Conservation (phyloP, 2,888 invertebrate genomes). For the Lepas anatifera region DNA sequence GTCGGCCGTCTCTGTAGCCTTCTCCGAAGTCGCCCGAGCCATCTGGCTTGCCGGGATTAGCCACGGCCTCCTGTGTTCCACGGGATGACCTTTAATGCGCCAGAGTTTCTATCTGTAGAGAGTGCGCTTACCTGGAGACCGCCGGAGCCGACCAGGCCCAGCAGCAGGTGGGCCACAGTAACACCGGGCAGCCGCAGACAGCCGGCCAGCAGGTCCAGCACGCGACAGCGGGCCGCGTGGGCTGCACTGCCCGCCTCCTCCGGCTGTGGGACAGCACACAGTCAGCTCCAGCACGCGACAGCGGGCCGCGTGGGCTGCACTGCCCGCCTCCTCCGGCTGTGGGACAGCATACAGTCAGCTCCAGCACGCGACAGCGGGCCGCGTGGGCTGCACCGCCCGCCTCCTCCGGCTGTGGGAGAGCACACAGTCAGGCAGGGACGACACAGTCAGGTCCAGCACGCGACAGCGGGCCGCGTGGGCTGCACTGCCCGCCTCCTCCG, state of each 20-base stretch:
- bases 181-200: conserved; percentile 65
- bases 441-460: too few relatives aligned
- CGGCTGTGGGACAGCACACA: background rate
- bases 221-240: conserved; percentile 27
- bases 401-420: conserved; percentile 21
- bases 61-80: too few relatives aligned
- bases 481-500: conserved; percentile 21
- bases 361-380: background rate
- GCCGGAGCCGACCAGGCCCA: conserved; percentile 49
- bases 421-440: too few relatives aligned
- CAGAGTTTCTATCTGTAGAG: too few relatives aligned
- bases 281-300: conserved; percentile 14
- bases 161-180: conserved; percentile 74
- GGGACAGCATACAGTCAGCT: conserved; percentile 20
- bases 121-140: too few relatives aligned
- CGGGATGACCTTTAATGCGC: too few relatives aligned
- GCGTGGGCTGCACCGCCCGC: conserved; percentile 21
- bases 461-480: conserved; percentile 23
- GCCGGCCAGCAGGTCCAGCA: conserved; percentile 61
- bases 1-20: too few relatives aligned
- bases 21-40: too few relatives aligned
- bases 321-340: conserved; percentile 21
- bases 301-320: conserved; percentile 21
- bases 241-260: background rate
- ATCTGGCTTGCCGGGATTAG: too few relatives aligned